Percentiles rank a stretch among this genome's conserved stretches.
phyloP scores from a whole-genome alignment of 2,888 invertebrate species.

The Pteria penguin region DNA sequence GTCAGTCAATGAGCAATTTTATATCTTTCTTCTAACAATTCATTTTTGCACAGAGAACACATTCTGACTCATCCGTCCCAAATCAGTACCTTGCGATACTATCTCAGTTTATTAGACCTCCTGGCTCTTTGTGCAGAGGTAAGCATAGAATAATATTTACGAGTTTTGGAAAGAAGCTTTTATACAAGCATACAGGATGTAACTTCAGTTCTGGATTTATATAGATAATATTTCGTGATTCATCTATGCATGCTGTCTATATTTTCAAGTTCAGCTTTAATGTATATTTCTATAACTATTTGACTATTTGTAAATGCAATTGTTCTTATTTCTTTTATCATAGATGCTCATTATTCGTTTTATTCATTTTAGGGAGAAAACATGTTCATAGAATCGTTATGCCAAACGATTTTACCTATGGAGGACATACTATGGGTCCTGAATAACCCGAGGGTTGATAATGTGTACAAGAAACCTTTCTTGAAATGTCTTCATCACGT shows the following conservation, averaged over 20 bases:
- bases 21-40: neutral
- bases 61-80: slow-evolving; percentile 68
- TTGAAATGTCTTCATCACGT: slow-evolving; percentile 79
- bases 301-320: neutral
- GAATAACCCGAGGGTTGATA: slow-evolving; percentile 75
- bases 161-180: too few species aligned
- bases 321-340: neutral
- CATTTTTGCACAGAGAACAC: slow-evolving; percentile 61
- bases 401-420: slow-evolving; percentile 78
- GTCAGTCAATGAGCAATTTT: too few species aligned
- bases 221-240: too few species aligned
- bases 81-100: slow-evolving; percentile 71
- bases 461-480: slow-evolving; percentile 76
- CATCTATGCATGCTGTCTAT: too few species aligned
- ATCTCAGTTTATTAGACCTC: slow-evolving; percentile 77
- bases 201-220: too few species aligned
- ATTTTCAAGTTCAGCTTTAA: too few species aligned
- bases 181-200: too few species aligned
- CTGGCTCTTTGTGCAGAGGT: slow-evolving; percentile 80
- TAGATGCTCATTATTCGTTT: too few species aligned
- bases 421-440: slow-evolving; percentile 78
- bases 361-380: slow-evolving; percentile 80
- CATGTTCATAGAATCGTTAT: slow-evolving; percentile 79
- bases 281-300: too few species aligned
- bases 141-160: too few species aligned